Conservation (phyloP, 2,113 vertebrate genomes). For the Chunga burmeisteri region DNA sequence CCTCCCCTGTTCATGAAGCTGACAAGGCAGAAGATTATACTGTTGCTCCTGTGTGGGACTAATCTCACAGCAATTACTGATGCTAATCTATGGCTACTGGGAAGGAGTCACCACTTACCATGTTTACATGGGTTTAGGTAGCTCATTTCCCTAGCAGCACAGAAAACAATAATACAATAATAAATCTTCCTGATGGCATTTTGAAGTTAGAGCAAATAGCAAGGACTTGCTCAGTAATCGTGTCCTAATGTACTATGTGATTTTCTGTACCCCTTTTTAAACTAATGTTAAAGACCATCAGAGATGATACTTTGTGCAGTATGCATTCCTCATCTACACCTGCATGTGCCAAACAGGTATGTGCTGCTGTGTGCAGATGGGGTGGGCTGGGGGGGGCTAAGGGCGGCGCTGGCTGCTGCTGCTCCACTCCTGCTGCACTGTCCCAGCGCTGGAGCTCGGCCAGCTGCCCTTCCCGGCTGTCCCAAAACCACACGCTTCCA, state of each 20-base stretch:
- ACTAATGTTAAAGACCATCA: not conserved
- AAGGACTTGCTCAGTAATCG: not conserved
- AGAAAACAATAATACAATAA: not conserved
- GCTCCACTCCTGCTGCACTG: no score
- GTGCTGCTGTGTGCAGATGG: not conserved
- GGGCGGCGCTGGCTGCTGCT: no score
- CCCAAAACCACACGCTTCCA: not conserved
- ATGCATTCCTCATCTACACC: not conserved
- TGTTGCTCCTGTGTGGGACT: not conserved
- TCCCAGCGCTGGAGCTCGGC: not conserved
- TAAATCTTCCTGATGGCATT: not conserved
- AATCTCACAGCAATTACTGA: not conserved
- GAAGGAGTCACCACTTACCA: not conserved
- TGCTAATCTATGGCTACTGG: not conserved
- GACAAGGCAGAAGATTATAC: not conserved
- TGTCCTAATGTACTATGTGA: not conserved
- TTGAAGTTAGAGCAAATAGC: not conserved
- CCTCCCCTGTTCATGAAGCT: not conserved
- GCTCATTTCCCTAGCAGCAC: not conserved
- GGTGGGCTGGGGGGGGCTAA: no score
- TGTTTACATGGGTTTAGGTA: not conserved
- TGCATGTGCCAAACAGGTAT: fast-evolving
- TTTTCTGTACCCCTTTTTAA: not conserved
- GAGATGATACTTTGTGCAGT: not conserved
- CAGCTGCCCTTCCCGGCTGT: not conserved